Conservation (phyloP, 64 coral and sea anemone genomes). For the Orbicella faveolata region DNA sequence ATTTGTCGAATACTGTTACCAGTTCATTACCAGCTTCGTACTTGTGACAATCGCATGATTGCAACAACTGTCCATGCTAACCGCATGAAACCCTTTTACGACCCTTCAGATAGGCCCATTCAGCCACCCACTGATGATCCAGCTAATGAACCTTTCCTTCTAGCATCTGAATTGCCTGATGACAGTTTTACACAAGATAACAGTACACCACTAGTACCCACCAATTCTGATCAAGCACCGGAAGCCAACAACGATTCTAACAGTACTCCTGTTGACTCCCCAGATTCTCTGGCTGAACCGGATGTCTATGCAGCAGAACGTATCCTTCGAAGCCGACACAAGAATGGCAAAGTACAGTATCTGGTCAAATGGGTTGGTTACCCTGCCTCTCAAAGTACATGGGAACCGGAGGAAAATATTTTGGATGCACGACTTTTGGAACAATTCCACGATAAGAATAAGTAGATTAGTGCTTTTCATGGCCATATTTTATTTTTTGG, state of each 20-base stretch:
- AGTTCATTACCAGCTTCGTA: slow-evolving; percentile 1
- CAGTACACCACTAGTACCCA: too few relatives aligned
- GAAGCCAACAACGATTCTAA: not conserved
- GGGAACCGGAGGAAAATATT: slow-evolving; percentile 44
- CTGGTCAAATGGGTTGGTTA: slow-evolving; percentile 23
- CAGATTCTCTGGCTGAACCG: not conserved
- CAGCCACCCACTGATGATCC: not conserved
- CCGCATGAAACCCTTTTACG: not conserved
- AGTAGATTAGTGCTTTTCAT: not conserved
- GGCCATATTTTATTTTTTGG: too few relatives aligned
- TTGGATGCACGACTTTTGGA: not conserved
- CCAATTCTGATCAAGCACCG: not conserved
- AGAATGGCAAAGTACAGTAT: not conserved
- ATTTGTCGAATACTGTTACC: not conserved
- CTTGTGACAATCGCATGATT: slow-evolving; percentile 13
- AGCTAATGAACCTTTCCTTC: not conserved
- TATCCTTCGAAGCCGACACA: not conserved
- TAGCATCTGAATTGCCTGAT: not conserved
- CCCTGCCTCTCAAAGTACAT: not conserved
- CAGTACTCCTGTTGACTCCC: not conserved
- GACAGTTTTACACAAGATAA: not conserved
- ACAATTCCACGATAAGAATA: not conserved
- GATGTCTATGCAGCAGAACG: slow-evolving; percentile 28
- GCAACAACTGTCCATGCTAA: slow-evolving; percentile 2
- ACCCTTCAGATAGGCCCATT: slow-evolving; percentile 20